These are phyloP conservation scores for Thrips palmi DNA, from an alignment of 1,140 invertebrate species.

Conservation along the genomic window DNA sequence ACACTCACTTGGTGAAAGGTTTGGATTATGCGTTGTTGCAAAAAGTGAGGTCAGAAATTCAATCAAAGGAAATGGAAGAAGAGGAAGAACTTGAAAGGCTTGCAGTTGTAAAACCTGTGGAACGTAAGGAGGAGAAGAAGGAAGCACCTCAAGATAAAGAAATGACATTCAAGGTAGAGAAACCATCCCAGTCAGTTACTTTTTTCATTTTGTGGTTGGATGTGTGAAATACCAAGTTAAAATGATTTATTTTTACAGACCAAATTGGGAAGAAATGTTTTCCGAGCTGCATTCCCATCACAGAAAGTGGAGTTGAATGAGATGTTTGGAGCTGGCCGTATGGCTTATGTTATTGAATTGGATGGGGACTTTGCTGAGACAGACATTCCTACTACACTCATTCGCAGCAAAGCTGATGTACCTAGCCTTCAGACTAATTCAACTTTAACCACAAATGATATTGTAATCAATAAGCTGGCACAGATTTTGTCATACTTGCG, in stretches of 20 bases:
- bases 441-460: constrained; percentile 83
- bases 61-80: constrained; percentile 60
- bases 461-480: constrained; percentile 90
- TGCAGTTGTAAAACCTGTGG: constrained; percentile 28
- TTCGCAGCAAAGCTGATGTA: constrained; percentile 88
- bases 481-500: constrained; percentile 92
- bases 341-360: constrained; percentile 96
- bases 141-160: too few species aligned
- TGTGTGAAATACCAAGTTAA: too few species aligned
- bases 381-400: constrained; percentile 90
- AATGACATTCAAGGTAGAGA: too few species aligned
- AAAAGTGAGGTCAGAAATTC: constrained; percentile 78
- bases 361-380: constrained; percentile 76
- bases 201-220: too few species aligned
- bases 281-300: too few species aligned
- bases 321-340: constrained; percentile 85
- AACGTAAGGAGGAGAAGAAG: constrained; percentile 32
- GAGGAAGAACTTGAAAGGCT: constrained; percentile 66
- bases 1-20: constrained; percentile 99
- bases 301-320: constrained; percentile 70
- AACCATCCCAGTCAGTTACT: too few species aligned
- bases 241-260: too few species aligned
- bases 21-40: constrained; percentile 97
- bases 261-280: constrained; percentile 54
- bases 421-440: constrained; percentile 58